Conservation (phyloP, 2,113 vertebrate species). For the Cyanoramphus novaezelandiae region DNA sequence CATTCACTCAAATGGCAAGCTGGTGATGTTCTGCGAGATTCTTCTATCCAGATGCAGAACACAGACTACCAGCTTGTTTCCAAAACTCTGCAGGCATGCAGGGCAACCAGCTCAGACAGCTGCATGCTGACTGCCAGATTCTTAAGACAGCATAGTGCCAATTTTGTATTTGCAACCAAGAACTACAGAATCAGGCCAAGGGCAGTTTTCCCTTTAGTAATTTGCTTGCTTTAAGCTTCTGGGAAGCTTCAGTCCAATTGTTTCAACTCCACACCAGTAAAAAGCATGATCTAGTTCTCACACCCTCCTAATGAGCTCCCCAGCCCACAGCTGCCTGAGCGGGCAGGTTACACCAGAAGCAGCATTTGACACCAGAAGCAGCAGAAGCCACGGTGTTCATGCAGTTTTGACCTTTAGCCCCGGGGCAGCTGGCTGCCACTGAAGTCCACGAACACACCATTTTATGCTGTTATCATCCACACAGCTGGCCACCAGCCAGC, state of each 20-base stretch:
- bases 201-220: background rate
- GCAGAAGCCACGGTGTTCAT: rapidly evolving
- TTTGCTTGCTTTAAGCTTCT: background rate
- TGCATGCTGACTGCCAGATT: background rate
- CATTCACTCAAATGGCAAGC: background rate
- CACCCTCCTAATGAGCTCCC: background rate
- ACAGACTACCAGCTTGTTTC: background rate
- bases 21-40: background rate
- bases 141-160: background rate
- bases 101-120: background rate
- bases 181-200: background rate
- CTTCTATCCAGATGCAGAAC: background rate
- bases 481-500: background rate
- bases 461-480: background rate
- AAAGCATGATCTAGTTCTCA: background rate
- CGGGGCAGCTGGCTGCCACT: background rate
- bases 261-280: background rate
- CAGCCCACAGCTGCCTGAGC: background rate
- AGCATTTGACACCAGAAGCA: background rate
- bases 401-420: background rate
- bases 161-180: background rate
- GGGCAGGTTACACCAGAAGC: background rate
- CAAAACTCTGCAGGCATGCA: background rate
- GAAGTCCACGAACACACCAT: background rate
- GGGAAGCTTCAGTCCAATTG: background rate